Percentiles rank a stretch among this genome's conserved stretches.
phyloP scores from a whole-genome alignment of 2,113 vertebrate genomes.

The Chamaea fasciata region DNA sequence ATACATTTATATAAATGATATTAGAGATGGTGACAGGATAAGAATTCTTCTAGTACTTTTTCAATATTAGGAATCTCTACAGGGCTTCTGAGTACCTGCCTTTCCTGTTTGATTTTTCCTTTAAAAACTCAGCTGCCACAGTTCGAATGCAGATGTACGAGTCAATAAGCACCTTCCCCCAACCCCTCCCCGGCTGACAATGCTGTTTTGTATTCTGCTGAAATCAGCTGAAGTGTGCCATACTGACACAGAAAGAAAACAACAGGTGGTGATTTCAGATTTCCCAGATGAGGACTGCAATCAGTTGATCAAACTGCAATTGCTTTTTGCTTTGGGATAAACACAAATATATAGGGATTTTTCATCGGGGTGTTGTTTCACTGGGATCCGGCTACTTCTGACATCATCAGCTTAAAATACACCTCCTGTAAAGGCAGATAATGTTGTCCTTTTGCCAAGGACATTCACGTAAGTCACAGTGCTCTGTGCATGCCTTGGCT shows the following conservation, averaged over 20 bases:
- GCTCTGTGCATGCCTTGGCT: background rate
- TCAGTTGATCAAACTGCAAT: conserved; percentile 46
- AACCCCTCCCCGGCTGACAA: background rate
- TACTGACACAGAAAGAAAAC: conserved; percentile 43
- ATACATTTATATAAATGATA: background rate
- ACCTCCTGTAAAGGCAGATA: conserved; percentile 36
- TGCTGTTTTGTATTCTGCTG: conserved; percentile 45
- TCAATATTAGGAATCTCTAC: background rate
- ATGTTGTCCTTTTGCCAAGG: conserved; percentile 55
- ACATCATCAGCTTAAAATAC: conserved; percentile 1
- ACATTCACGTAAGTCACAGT: conserved; percentile 8
- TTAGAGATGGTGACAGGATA: background rate
- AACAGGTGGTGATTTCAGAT: conserved; percentile 69
- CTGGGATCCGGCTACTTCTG: conserved; percentile 21
- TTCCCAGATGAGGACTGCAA: conserved; percentile 63
- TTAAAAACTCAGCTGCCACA: background rate
- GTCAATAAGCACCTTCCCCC: background rate
- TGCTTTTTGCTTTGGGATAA: conserved; percentile 32
- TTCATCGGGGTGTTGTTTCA: conserved; percentile 1
- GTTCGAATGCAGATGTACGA: background rate
- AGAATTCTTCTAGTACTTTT: background rate
- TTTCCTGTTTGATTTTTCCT: background rate
- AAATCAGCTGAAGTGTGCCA: conserved; percentile 46
- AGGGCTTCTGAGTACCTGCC: background rate
- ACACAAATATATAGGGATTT: conserved; percentile 25